Base-by-base conservation (phyloP, 1,140 invertebrate genomes). In the Bombyx mandarina region DNA sequence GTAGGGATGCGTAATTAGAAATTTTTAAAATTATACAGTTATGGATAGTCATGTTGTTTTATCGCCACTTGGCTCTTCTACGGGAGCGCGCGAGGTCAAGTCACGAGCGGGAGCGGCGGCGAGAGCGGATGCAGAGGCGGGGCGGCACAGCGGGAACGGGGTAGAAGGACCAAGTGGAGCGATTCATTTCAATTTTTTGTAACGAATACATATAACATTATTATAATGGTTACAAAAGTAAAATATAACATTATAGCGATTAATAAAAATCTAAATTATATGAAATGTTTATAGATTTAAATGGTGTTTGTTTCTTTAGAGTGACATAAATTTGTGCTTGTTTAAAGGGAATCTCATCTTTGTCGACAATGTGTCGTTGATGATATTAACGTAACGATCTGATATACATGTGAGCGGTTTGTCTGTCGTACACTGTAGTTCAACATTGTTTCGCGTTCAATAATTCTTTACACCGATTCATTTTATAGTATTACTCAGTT, bases 1-100 rank as follows among this genome's bases (percentile, higher is more conserved):
- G 81, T 84, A 84, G 83, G 75, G 74, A 83, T 83, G 83, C 83
- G 83, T 86, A 86, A 86, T 86, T 86, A 86, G 83, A 84, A 69
- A 81, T 86, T 86, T 86, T 86, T 86, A 86, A 86, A 86, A 86
- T 85, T 84, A 86, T 86, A 86, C 83, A 84, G 80, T 86, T 83
- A 86, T 79, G 67, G 84, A 86, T 79, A 75, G 75, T 82, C 66
- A 77, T 67, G 62, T 82, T 77, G 73, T 78, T 76, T 80, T 64
- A 64, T 71, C 74, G 68, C 54, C 70, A 67, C 70, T 71, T 65
- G 71, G 69, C 57, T 60, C 67, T 69, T 62, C 66, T 59, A 58
- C 59, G 57, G 53, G 52, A 10, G 46, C 45, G 46, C 43, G 50
- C 53, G n/a, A 12, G 54, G 46, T 18, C 8, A 8, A 46, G 47